Evolutionary conservation across 2,113 vertebrate species (phyloP).

Genomic region (Nematolebias whitei): DNA sequence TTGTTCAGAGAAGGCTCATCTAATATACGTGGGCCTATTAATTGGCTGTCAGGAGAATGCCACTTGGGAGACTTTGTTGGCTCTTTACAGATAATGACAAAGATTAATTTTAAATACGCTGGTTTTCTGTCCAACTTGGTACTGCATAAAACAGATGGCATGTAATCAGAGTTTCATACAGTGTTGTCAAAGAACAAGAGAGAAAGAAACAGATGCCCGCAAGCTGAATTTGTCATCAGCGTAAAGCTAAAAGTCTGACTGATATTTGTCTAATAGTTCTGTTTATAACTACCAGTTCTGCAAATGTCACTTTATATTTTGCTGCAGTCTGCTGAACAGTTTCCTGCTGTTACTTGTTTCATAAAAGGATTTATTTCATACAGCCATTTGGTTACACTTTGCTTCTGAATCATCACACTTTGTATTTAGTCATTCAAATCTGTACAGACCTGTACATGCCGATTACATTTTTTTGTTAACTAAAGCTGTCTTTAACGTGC

Average conservation of each 20-base stretch:
- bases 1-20: constrained; percentile 23
- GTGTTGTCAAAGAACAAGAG: constrained; percentile 36
- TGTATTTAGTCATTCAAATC: background rate
- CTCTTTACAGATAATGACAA: constrained; percentile 55
- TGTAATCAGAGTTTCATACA: constrained; percentile 45
- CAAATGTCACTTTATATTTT: background rate
- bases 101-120: constrained; percentile 53
- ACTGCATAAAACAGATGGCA: constrained; percentile 49
- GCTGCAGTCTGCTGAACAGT: background rate
- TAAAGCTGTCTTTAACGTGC: no score
- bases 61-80: constrained; percentile 43
- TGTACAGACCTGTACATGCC: background rate
- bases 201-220: constrained; percentile 28
- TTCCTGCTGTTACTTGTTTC: background rate
- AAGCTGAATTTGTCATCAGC: constrained; percentile 49
- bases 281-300: background rate
- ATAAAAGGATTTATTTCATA: background rate
- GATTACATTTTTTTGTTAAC: no score
- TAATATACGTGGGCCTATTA: constrained; percentile 40
- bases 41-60: constrained; percentile 64
- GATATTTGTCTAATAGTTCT: background rate
- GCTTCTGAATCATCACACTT: background rate
- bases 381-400: no score
- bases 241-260: background rate
- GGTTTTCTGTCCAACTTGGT: constrained; percentile 29